Evolutionary conservation across 2,113 vertebrate species (phyloP).

Genomic region (Peucedramus taeniatus): DNA sequence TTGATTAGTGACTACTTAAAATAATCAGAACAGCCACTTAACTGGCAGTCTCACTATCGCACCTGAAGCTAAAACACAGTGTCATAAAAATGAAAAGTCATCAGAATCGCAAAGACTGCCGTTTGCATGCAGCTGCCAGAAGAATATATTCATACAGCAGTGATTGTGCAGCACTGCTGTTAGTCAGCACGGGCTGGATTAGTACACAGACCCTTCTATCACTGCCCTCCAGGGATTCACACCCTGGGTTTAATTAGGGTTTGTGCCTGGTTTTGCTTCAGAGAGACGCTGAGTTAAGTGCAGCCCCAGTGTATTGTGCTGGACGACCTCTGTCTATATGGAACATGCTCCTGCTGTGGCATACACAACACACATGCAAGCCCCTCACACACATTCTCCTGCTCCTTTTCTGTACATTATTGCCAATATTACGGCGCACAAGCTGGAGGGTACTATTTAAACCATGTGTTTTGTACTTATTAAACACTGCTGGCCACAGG

Average conservation of each 20-base stretch:
- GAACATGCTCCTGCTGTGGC: background rate
- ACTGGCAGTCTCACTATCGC: slow-evolving; percentile 4
- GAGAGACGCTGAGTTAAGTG: slow-evolving; percentile 2
- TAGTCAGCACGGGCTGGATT: slow-evolving; percentile 62
- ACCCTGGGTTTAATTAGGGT: slow-evolving; percentile 49
- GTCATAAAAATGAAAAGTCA: slow-evolving; percentile 57
- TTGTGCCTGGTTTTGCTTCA: slow-evolving; percentile 37
- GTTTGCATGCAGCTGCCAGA: slow-evolving; percentile 58
- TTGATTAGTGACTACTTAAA: slow-evolving; percentile 44
- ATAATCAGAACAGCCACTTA: slow-evolving; percentile 53
- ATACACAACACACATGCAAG: background rate
- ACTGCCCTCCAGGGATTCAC: slow-evolving; percentile 37
- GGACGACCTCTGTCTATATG: background rate
- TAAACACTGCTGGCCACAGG: slow-evolving; percentile 24
- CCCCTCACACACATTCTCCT: background rate
- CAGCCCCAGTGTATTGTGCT: background rate
- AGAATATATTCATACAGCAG: slow-evolving; percentile 24
- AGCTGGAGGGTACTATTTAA: slow-evolving; percentile 21
- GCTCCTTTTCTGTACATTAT: background rate
- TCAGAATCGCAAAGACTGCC: background rate
- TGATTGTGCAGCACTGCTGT: slow-evolving; percentile 7
- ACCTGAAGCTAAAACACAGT: slow-evolving; percentile 54
- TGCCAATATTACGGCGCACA: background rate
- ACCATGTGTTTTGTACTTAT: slow-evolving; percentile 31
- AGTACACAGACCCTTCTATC: slow-evolving; percentile 32